Evolutionary conservation across 2,888 invertebrate species (phyloP).

Genomic region (Lochmaea crataegi): DNA sequence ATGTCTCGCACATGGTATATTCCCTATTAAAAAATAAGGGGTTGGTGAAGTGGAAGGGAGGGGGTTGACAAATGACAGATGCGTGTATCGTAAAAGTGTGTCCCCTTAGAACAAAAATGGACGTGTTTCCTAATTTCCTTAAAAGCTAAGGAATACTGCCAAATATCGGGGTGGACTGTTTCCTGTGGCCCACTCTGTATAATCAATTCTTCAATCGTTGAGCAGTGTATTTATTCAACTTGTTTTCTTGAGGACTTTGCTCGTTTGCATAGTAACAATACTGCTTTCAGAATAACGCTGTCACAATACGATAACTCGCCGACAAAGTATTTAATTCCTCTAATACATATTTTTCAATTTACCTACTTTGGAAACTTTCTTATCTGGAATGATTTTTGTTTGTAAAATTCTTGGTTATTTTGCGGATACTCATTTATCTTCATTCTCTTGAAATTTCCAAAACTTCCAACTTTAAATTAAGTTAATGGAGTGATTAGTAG

Average conservation of each 20-base stretch:
- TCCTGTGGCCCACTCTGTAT: too few relatives aligned
- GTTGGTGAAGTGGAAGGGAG: too few relatives aligned
- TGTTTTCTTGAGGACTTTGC: not conserved
- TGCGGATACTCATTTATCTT: constrained; percentile 29
- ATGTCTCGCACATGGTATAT: too few relatives aligned
- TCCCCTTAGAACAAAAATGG: too few relatives aligned
- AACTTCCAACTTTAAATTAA: constrained; percentile 26
- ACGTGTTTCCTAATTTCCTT: too few relatives aligned
- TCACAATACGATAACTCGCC: not conserved
- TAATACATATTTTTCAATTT: constrained; percentile 5
- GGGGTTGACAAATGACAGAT: too few relatives aligned
- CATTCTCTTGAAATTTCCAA: constrained; percentile 26
- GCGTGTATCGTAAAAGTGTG: too few relatives aligned
- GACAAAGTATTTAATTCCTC: not conserved
- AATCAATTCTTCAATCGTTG: too few relatives aligned
- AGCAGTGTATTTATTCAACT: not conserved
- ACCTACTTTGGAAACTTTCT: constrained; percentile 7
- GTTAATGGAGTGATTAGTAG: constrained; percentile 30
- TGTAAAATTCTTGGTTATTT: constrained; percentile 12
- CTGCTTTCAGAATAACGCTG: not conserved
- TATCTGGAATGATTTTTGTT: constrained; percentile 16
- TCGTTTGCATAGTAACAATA: not conserved
- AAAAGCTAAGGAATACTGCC: too few relatives aligned
- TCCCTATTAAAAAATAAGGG: too few relatives aligned
- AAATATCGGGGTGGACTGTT: too few relatives aligned